phyloP scores from a whole-genome alignment of 2,113 vertebrate genomes.

The Corydoras maculifer region DNA sequence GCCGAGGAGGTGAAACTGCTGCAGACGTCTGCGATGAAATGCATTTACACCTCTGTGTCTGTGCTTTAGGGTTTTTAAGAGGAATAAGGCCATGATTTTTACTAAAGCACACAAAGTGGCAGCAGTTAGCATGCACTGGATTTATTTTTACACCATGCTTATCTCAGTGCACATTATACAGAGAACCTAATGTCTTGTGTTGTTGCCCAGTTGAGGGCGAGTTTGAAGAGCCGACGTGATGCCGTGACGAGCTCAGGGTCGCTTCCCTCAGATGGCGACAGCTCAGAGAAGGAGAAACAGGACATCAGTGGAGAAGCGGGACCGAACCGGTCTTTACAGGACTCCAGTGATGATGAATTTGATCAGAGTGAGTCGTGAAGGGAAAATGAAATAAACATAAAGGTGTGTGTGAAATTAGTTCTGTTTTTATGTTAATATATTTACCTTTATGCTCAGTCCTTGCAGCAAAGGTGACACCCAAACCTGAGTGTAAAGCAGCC shows the following conservation, averaged over 20 bases:
- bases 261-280: constrained; percentile 40
- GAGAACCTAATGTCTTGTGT: not conserved
- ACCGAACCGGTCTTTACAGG: constrained; percentile 10
- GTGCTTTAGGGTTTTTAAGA: too few relatives aligned
- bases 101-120: not conserved
- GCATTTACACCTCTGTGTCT: not conserved
- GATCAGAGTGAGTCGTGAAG: constrained; percentile 65
- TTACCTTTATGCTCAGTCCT: constrained; percentile 49
- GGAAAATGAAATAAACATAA: not conserved
- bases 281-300: constrained; percentile 55
- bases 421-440: not conserved
- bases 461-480: constrained; percentile 49
- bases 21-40: not conserved
- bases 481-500: constrained; percentile 32
- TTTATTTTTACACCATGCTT: not conserved
- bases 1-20: constrained; percentile 51
- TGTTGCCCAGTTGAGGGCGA: constrained; percentile 43
- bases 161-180: not conserved
- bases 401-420: not conserved
- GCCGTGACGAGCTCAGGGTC: constrained; percentile 14
- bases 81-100: not conserved
- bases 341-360: constrained; percentile 69
- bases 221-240: constrained; percentile 45
- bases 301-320: not conserved
- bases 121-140: too few relatives aligned